Conservation (phyloP, 2,797 vertebrate species). For the Limnodromus scolopaceus region DNA sequence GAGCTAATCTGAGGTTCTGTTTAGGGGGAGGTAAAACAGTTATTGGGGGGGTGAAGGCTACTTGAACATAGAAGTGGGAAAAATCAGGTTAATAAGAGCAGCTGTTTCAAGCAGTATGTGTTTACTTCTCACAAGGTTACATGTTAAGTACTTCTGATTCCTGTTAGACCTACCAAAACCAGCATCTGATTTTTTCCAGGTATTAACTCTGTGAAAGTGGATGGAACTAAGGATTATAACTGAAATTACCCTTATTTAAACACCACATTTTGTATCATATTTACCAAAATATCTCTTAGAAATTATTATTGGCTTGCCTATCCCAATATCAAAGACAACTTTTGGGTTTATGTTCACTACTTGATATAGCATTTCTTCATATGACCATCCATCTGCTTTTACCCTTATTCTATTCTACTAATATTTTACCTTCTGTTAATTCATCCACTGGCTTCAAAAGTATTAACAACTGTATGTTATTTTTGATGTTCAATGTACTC, state of each 20-base stretch:
- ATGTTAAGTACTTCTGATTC: background rate
- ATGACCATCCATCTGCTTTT: background rate
- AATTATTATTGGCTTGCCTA: background rate
- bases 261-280: background rate
- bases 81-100: background rate
- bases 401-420: background rate
- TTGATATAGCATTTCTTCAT: background rate
- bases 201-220: background rate
- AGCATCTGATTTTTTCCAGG: background rate
- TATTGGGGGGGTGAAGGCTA: background rate
- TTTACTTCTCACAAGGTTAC: background rate
- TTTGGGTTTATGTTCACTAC: background rate
- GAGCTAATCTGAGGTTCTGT: background rate
- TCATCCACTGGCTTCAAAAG: background rate
- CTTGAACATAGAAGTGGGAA: background rate
- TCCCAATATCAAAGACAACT: background rate
- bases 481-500: background rate
- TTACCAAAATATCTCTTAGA: background rate
- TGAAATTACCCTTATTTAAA: background rate
- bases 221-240: background rate
- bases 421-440: background rate
- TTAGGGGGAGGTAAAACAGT: background rate
- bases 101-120: background rate
- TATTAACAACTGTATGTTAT: background rate
- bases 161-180: background rate